Conservation (phyloP, 1,140 invertebrate genomes). For the Pseudomyrmex flavicornis region DNA sequence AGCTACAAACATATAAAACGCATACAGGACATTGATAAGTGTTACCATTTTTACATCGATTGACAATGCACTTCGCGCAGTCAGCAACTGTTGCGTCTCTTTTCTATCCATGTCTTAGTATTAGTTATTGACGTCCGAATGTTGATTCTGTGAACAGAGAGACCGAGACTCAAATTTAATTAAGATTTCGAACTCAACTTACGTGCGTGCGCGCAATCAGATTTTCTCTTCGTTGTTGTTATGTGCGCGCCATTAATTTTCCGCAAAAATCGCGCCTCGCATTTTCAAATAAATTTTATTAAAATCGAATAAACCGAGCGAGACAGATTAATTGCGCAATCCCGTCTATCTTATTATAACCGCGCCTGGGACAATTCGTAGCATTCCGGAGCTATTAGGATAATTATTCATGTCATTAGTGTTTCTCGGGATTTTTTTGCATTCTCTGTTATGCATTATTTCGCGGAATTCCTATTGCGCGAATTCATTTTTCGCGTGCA, state of each 20-base stretch:
- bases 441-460: not conserved
- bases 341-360: constrained; percentile 12
- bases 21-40: not conserved
- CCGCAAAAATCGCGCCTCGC: not conserved
- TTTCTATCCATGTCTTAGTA: not conserved
- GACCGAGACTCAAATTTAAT: not conserved
- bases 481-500: not conserved
- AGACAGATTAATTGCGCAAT: constrained; percentile 31
- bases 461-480: not conserved
- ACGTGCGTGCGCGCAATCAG: not conserved
- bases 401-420: constrained; percentile 60
- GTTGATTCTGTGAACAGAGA: constrained; percentile 20
- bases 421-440: constrained; percentile 21
- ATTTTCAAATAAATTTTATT: constrained; percentile 28
- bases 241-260: not conserved
- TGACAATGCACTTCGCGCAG: not conserved
- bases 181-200: not conserved
- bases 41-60: not conserved
- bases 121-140: not conserved
- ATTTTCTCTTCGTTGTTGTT: not conserved
- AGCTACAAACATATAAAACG: not conserved
- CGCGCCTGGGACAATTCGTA: not conserved
- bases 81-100: constrained; percentile 11
- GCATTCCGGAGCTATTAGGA: constrained; percentile 24
- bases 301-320: constrained; percentile 16